These are phyloP conservation scores for Apantesis nais DNA, from an alignment of 2,888 invertebrate species.

Conservation along the genomic window DNA sequence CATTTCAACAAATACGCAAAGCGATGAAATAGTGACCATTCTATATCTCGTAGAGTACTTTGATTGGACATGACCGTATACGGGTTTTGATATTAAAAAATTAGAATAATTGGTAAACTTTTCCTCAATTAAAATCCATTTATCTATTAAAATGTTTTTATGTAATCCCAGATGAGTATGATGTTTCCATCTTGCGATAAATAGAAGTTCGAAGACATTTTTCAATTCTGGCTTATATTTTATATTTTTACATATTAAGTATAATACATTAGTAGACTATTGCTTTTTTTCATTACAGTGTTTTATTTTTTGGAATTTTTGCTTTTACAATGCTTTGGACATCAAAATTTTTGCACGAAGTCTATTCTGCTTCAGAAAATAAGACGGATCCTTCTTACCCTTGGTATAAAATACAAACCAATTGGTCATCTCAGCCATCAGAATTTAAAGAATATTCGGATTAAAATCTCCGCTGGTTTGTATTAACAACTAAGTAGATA, in stretches of 20 bases:
- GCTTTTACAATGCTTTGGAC: constrained; percentile 37
- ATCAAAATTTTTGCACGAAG: constrained; percentile 24
- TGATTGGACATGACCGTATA: background rate
- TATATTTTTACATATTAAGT: background rate
- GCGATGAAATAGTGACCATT: background rate
- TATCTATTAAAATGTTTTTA: no score
- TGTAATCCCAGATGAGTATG: background rate
- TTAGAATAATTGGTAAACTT: background rate
- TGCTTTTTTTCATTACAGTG: constrained; percentile 10
- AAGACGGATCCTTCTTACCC: background rate
- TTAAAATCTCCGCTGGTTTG: constrained; percentile 21
- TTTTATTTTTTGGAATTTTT: constrained; percentile 25
- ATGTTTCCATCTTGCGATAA: background rate
- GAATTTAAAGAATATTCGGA: constrained; percentile 58
- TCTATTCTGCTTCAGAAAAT: constrained; percentile 8
- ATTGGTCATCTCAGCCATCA: constrained; percentile 2
- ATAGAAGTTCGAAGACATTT: background rate
- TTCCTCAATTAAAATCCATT: no score
- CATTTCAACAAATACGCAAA: background rate
- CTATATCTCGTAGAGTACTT: no score
- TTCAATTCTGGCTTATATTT: background rate
- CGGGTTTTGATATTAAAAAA: background rate
- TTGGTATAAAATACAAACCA: background rate
- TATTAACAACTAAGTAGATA: background rate
- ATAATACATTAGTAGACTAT: background rate